A percentile compares a stretch with the other conserved stretches of the same genome.
Conservation (phyloP, 1,140 invertebrate species). For the Aphidius gifuensis region DNA sequence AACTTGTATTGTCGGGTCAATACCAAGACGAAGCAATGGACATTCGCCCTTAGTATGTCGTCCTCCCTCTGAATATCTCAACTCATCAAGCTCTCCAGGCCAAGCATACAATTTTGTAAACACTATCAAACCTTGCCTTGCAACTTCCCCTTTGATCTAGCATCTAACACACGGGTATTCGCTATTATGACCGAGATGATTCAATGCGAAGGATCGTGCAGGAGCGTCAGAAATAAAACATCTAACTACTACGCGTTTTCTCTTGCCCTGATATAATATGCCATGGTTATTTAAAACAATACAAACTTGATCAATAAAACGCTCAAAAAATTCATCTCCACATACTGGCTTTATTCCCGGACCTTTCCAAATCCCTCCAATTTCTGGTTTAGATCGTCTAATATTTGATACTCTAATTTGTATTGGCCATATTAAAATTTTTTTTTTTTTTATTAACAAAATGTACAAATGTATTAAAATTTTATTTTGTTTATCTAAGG, state of each 20-base stretch:
- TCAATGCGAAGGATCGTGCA: constrained; percentile 6
- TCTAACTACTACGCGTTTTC: background rate
- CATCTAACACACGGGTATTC: background rate
- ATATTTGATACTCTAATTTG: constrained; percentile 15
- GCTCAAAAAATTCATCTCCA: background rate
- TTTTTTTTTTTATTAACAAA: no score
- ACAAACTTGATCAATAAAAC: constrained; percentile 9
- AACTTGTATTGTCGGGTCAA: background rate
- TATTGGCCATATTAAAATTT: constrained; percentile 21
- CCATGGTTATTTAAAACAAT: background rate
- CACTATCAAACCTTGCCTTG: background rate
- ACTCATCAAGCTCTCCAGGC: background rate
- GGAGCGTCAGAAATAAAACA: constrained; percentile 14
- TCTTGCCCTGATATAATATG: background rate
- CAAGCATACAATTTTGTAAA: background rate
- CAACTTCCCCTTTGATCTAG: background rate
- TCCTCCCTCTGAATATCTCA: background rate
- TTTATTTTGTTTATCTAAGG: constrained; percentile 2
- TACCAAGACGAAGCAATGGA: background rate
- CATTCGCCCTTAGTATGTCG: background rate
- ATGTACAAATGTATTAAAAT: no score
- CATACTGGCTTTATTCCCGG: background rate
- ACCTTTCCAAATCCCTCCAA: constrained; percentile 5
- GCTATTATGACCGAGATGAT: background rate
- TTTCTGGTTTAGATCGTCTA: background rate